These are phyloP conservation scores for Clarias fuscus DNA, from an alignment of 2,797 vertebrate genomes.

Conservation along the genomic window DNA sequence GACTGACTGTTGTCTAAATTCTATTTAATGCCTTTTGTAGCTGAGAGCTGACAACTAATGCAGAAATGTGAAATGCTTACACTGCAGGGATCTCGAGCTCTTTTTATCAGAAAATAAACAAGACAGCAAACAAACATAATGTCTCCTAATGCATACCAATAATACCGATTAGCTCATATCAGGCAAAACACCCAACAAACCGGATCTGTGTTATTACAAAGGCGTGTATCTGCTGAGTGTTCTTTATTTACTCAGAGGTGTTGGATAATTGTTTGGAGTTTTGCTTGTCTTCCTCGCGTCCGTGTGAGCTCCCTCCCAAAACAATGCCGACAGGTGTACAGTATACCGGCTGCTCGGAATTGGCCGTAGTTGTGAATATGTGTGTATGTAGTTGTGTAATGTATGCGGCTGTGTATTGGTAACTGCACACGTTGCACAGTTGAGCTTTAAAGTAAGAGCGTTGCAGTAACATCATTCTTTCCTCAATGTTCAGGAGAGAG, in stretches of 20 bases:
- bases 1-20: constrained; percentile 20
- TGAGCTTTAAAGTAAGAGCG: not conserved
- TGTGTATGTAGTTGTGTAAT: not conserved
- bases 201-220: not conserved
- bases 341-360: not conserved
- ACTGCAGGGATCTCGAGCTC: not conserved
- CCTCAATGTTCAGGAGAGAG: not conserved
- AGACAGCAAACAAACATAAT: constrained; percentile 1
- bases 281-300: not conserved
- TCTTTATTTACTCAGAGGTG: not conserved
- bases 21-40: constrained; percentile 16
- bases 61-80: constrained; percentile 15
- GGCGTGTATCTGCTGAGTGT: not conserved
- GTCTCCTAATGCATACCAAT: not conserved
- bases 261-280: not conserved
- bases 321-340: not conserved
- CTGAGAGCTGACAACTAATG: not conserved
- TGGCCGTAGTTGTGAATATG: not conserved
- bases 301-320: not conserved
- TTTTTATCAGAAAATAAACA: not conserved
- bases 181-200: not conserved
- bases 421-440: not conserved
- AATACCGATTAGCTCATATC: not conserved
- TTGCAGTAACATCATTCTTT: not conserved
- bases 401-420: not conserved